Evolutionary conservation across 2,797 vertebrate species (phyloP), one percentile per base, ranked within the genome.

Genomic region (Siniperca obscura): DNA sequence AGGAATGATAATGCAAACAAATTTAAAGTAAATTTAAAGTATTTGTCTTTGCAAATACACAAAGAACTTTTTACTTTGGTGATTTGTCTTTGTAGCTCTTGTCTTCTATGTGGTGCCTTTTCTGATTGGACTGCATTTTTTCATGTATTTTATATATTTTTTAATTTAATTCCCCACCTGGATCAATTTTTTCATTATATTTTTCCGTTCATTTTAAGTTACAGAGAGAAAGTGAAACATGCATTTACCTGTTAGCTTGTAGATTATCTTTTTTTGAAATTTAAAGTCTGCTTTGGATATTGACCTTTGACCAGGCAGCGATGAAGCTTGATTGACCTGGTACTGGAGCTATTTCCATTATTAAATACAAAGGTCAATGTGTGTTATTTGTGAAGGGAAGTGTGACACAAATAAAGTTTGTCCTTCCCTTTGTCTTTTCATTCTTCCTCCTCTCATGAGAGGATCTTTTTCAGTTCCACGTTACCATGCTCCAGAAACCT

Each of bases 401-500:
- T 65, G 42, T 22, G 22, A 17, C 3, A 17, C 5, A 44, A 27
- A 57, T n/a, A 11, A n/a, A 16, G 0, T 62, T 56, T 62, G n/a
- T 25, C 9, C 36, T 36, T 62, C 19, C 34, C 25, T 10, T 60
- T 27, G n/a, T n/a, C n/a, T 21, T 34, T 22, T 40, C 7, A 16
- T 59, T 62, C 16, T 70, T 76, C 52, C 40, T 65, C 48, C 30
- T 57, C 9, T 70, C 42, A 25, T 17, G 64, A 86, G 65, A 57
- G 73, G 65, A 57, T 79, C 40, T 55, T 80, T 53, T 59, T 74
- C 22, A 78, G 62, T 48, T 70, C 75, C 65, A 56, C 48, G 74
- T 64, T 46, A 90, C 74, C 84, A 94, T 97, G 96, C 86, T 89
- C 65, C 89, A 84, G 10, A 94, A 92, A 85, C 80, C 84, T 38